Conservation (phyloP, 2,113 vertebrate genomes). For the Brachionichthys hirsutus region DNA sequence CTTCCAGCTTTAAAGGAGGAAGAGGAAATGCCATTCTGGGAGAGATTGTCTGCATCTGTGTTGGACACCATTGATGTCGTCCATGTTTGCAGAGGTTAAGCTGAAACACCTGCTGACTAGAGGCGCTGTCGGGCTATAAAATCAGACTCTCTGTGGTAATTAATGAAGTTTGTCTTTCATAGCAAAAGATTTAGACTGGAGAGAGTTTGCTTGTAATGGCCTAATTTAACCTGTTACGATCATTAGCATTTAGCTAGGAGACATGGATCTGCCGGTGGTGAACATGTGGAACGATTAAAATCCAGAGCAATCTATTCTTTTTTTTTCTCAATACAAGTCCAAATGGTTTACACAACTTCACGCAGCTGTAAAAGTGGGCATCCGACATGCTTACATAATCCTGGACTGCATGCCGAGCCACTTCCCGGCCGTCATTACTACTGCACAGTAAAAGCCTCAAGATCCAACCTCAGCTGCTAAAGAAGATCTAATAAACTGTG, state of each 20-base stretch:
- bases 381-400: conserved; percentile 16
- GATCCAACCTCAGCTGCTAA: too few species aligned
- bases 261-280: conserved; percentile 17
- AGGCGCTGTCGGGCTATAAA: conserved; percentile 31
- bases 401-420: conserved; percentile 15
- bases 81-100: conserved; percentile 66
- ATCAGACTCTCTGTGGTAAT: conserved; percentile 14
- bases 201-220: conserved; percentile 21
- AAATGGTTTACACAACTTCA: conserved; percentile 33
- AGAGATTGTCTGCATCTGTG: conserved; percentile 60
- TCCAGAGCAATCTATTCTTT: conserved; percentile 4
- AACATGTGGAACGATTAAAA: conserved; percentile 18
- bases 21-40: conserved; percentile 68
- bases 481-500: too few species aligned
- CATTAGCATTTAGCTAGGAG: conserved; percentile 35
- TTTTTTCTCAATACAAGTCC: conserved; percentile 24
- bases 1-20: conserved; percentile 68
- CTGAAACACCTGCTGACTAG: conserved; percentile 68
- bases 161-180: conserved; percentile 33
- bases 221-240: conserved; percentile 21
- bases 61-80: conserved; percentile 65
- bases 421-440: not conserved
- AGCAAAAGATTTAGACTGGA: conserved; percentile 22
- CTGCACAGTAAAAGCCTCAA: too few species aligned
- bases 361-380: conserved; percentile 3